Conservation (phyloP, 1,140 invertebrate species). For the Meloidogyne floridensis region DNA sequence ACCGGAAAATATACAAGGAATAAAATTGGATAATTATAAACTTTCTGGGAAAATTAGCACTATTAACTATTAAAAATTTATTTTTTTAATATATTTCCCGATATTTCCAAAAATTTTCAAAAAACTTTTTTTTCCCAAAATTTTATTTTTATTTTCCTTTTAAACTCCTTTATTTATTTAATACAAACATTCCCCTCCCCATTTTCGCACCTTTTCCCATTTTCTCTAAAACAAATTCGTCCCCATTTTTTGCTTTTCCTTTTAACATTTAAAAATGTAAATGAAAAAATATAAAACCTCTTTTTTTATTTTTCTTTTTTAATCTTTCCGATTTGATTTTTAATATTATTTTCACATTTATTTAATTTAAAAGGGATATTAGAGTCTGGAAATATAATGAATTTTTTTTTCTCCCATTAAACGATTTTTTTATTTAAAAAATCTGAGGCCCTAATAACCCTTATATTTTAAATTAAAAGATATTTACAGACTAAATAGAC, state of each 20-base stretch:
- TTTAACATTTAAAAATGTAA: constrained; percentile 30
- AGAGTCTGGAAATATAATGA: background rate
- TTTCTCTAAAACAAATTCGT: background rate
- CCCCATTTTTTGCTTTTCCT: background rate
- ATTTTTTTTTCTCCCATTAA: background rate
- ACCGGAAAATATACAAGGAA: no score
- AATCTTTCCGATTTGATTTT: constrained; percentile 2
- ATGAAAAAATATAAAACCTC: constrained; percentile 3
- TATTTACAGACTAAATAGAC: no score
- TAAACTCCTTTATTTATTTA: constrained; percentile 5
- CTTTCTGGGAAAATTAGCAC: no score
- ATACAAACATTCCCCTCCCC: background rate
- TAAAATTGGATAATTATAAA: no score
- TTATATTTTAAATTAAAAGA: no score
- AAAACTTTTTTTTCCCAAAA: no score
- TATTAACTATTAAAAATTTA: no score
- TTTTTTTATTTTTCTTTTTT: background rate
- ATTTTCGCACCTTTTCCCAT: constrained; percentile 8
- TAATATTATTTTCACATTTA: background rate
- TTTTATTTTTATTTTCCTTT: no score
- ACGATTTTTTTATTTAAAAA: no score
- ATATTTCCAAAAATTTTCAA: no score
- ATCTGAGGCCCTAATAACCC: no score
- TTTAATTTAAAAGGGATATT: background rate
- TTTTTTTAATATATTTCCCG: no score